Base-by-base conservation (phyloP, 1,140 invertebrate genomes). In the Dinothrombium tinctorium region DNA sequence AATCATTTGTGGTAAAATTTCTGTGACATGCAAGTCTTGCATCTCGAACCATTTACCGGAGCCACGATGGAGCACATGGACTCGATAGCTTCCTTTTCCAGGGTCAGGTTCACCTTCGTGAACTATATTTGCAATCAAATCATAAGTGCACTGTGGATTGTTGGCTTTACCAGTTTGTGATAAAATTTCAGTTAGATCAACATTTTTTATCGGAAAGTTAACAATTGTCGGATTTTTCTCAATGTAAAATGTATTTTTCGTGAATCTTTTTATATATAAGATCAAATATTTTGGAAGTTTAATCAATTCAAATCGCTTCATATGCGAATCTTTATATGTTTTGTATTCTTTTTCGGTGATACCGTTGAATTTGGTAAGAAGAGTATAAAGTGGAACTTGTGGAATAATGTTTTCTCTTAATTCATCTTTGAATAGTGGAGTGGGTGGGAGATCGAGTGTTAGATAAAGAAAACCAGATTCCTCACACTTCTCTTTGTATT, bases 191-290 rank as follows among this genome's bases (percentile, higher is more conserved):
- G 86, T 84, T 63, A 99, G 86, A 63, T 99, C 92, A 9, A 98
- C 77, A 58, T 89, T 87, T 54, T 84, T 90, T 31, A 98, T 83
- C 5, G 92, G 90, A 58, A 99, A 99, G 61, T 98, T 99, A 0
- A 99, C 90, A 56, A 99, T 98, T 0, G 94, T 98, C 8, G 87
- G 87, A 68, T 99, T 99, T 60, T 99, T 99, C 56, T 99, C 94
- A 11, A 90, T 69, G 53, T 92, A 95, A 61, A 96, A 98, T 22
- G 86, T 92, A 58, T 98, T 99, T 60, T 90, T 98, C 3, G 87
- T 95, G 57, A 99, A 98, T 49, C 94, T 69, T 65, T 92, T 90
- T 33, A 96, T 89, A 49, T 90, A 95, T 37, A 98, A 60, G 52
- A 99, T 95, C 12, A 99, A 68, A 61, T 87, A 98, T n/a, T 46